These are phyloP conservation scores for Drosophila lowei DNA, from an alignment of 1,140 invertebrate species.

Conservation along the genomic window DNA sequence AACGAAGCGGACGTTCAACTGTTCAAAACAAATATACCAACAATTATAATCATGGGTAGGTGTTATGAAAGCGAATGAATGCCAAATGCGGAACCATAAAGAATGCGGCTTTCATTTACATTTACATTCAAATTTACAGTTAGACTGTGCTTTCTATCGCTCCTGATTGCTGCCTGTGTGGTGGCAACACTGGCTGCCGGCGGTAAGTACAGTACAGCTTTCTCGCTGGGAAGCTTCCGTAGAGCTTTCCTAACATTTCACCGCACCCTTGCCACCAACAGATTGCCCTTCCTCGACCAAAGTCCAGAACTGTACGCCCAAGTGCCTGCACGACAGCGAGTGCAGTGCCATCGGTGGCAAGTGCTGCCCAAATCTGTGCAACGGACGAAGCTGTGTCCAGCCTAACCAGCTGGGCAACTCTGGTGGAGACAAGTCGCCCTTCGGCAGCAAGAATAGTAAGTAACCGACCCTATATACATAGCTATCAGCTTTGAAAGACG, in stretches of 20 bases:
- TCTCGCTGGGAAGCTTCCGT: constrained; percentile 5
- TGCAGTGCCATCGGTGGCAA: constrained; percentile 86
- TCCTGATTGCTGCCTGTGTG: constrained; percentile 47
- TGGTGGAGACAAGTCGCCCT: constrained; percentile 60
- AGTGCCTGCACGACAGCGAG: constrained; percentile 87
- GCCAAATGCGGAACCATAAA: constrained; percentile 48
- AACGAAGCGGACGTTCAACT: constrained; percentile 65
- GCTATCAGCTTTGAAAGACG: no score
- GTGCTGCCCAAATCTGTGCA: constrained; percentile 89
- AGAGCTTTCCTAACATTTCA: not conserved
- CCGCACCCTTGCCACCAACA: constrained; percentile 3
- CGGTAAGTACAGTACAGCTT: constrained; percentile 61
- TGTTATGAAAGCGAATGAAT: constrained; percentile 21
- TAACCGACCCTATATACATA: not conserved
- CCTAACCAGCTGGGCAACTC: constrained; percentile 82
- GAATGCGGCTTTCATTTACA: constrained; percentile 28
- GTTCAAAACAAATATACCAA: constrained; percentile 27
- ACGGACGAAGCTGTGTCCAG: constrained; percentile 86
- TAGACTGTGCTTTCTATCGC: constrained; percentile 42
- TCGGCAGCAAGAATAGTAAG: constrained; percentile 81
- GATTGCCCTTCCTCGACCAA: constrained; percentile 87
- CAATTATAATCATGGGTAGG: constrained; percentile 63
- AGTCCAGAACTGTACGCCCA: constrained; percentile 86
- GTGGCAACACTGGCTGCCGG: constrained; percentile 54
- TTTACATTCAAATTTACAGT: constrained; percentile 17